These are phyloP conservation scores for Dermatemys mawii DNA, from an alignment of 2,113 vertebrate genomes.

Conservation along the genomic window DNA sequence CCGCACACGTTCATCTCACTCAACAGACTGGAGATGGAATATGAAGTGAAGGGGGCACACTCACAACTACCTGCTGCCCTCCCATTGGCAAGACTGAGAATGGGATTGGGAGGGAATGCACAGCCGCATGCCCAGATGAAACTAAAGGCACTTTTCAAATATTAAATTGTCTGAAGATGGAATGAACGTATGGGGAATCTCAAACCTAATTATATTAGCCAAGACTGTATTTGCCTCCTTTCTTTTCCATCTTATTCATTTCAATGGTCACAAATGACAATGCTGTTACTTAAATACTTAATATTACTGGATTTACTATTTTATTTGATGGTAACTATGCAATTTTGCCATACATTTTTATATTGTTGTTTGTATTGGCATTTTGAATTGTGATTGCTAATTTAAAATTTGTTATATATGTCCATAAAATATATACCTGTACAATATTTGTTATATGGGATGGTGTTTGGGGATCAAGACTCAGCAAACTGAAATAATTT, in stretches of 20 bases:
- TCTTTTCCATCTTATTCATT: background rate
- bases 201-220: background rate
- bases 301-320: background rate
- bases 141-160: background rate
- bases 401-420: background rate
- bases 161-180: background rate
- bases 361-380: background rate
- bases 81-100: background rate
- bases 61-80: fast-evolving
- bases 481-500: background rate
- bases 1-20: background rate
- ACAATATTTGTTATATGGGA: background rate
- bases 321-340: background rate
- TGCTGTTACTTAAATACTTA: background rate
- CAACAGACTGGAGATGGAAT: background rate
- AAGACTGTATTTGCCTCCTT: background rate
- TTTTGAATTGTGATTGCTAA: background rate
- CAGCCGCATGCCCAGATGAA: background rate
- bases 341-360: background rate
- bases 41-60: background rate
- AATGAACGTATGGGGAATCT: background rate
- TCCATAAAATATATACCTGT: background rate
- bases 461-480: background rate
- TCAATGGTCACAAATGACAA: background rate
- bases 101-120: fast-evolving